Percentiles rank a stretch among this genome's conserved stretches.
Evolutionary conservation across 2,113 vertebrate genomes (phyloP).

Genomic region (Geococcyx californianus): DNA sequence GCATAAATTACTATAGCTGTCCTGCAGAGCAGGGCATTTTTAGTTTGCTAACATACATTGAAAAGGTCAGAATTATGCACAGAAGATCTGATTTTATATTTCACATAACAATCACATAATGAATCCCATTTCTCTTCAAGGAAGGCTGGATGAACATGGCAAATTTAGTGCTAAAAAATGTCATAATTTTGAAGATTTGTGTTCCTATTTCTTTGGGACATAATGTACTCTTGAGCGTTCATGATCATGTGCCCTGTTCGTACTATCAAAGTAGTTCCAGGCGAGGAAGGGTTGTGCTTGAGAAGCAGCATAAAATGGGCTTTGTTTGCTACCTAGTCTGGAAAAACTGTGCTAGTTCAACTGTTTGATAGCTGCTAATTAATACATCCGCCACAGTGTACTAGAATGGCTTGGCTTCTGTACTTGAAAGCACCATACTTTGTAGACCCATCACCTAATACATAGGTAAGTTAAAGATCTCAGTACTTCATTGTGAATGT

Average conservation of each 20-base stretch:
- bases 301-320: background rate
- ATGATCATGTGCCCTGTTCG: background rate
- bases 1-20: background rate
- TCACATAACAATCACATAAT: background rate
- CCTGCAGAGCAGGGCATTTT: background rate
- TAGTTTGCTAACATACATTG: background rate
- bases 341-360: background rate
- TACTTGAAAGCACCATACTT: background rate
- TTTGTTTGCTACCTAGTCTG: background rate
- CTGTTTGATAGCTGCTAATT: background rate
- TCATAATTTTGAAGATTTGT: background rate
- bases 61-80: background rate
- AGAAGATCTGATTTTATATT: background rate
- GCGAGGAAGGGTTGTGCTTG: fast-evolving
- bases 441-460: background rate
- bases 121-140: background rate
- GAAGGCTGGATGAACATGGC: background rate
- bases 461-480: background rate
- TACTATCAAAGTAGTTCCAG: background rate
- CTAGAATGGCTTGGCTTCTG: background rate
- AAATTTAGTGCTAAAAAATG: background rate
- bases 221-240: background rate
- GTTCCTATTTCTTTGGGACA: background rate
- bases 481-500: background rate
- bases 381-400: background rate